A percentile compares a stretch with the other conserved stretches of the same genome.
phyloP scores from a whole-genome alignment of 1,140 invertebrate species.

The Cydia amplana region DNA sequence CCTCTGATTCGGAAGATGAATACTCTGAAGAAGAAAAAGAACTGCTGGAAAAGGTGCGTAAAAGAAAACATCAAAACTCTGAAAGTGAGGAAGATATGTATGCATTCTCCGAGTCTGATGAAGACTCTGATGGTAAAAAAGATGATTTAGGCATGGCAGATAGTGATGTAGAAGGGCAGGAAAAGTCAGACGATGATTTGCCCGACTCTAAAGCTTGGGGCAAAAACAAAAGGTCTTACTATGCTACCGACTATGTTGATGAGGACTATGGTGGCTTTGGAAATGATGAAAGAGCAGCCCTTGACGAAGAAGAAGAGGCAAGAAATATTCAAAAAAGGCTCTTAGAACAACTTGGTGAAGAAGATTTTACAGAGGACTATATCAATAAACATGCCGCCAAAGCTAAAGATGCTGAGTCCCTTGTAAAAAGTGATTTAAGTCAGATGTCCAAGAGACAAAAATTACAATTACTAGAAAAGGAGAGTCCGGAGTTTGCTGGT shows the following conservation, averaged over 20 bases:
- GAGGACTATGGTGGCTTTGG: conserved; percentile 89
- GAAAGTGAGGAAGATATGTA: conserved; percentile 84
- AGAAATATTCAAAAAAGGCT: conserved; percentile 89
- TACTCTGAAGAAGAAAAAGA: conserved; percentile 83
- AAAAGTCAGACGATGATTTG: conserved; percentile 84
- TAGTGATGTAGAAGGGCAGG: conserved; percentile 87
- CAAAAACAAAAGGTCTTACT: conserved; percentile 87
- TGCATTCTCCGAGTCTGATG: conserved; percentile 81
- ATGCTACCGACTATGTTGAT: conserved; percentile 93
- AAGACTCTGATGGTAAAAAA: conserved; percentile 64
- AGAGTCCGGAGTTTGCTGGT: conserved; percentile 90
- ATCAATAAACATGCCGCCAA: conserved; percentile 71
- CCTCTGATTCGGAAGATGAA: conserved; percentile 86
- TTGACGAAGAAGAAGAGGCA: conserved; percentile 92
- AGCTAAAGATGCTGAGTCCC: conserved; percentile 73
- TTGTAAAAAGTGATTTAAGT: conserved; percentile 86
- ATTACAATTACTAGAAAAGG: conserved; percentile 86
- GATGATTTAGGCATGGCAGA: conserved; percentile 80
- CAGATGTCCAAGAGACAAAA: conserved; percentile 88
- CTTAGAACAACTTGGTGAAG: conserved; percentile 88
- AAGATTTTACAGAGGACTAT: conserved; percentile 88
- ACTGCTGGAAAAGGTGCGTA: conserved; percentile 82
- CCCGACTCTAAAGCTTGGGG: conserved; percentile 93
- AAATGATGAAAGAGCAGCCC: conserved; percentile 86
- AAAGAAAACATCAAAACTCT: conserved; percentile 77